Percentiles rank a stretch among this genome's conserved stretches.
phyloP scores from a whole-genome alignment of 1,140 invertebrate species.

The Euura lappo region DNA sequence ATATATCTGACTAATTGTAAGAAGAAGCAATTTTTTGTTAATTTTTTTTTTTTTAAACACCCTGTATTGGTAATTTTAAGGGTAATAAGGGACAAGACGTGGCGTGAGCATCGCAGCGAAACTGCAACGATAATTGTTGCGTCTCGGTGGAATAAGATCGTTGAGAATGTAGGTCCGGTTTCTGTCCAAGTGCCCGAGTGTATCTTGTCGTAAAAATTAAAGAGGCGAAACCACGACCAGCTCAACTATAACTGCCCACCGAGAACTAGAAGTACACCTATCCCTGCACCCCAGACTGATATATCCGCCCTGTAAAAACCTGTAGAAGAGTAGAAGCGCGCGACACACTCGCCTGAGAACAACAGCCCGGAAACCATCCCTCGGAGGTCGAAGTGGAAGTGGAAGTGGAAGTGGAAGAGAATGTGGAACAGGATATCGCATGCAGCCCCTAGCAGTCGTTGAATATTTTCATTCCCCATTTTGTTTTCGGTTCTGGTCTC shows the following conservation, averaged over 20 bases:
- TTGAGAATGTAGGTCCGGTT: background rate
- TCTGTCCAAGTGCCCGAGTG: background rate
- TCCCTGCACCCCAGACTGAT: too few species aligned
- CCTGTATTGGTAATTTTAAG: too few species aligned
- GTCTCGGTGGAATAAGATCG: background rate
- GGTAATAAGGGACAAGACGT: too few species aligned
- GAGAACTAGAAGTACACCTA: too few species aligned
- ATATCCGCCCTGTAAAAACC: too few species aligned
- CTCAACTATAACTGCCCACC: background rate
- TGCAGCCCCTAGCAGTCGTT: background rate
- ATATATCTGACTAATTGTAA: too few species aligned
- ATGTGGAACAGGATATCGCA: background rate
- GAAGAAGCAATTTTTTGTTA: too few species aligned
- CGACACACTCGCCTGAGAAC: too few species aligned
- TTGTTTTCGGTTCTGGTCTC: background rate
- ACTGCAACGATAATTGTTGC: background rate
- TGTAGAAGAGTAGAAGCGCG: too few species aligned
- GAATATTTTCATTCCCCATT: background rate
- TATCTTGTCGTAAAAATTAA: background rate
- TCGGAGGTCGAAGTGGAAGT: too few species aligned
- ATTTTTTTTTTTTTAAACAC: too few species aligned
- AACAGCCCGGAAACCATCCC: too few species aligned
- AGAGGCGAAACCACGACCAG: background rate
- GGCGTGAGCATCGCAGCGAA: background rate
- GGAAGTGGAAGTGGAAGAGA: background rate